Base-by-base conservation (phyloP, 2,888 invertebrate genomes). In the Tetanocera ferruginea region DNA sequence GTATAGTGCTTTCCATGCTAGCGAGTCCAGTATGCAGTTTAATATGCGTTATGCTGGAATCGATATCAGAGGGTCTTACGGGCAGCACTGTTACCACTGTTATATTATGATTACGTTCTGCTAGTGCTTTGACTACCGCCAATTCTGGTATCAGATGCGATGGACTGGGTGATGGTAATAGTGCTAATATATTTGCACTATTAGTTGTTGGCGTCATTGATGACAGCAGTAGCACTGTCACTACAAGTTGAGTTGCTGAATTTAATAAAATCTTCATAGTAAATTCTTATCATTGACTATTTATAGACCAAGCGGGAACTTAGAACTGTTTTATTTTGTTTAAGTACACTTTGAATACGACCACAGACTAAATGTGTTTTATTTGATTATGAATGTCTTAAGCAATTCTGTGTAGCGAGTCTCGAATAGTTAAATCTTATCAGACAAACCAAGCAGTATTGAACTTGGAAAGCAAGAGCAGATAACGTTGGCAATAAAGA, bases 51-150 rank as follows among this genome's bases (percentile, higher is more conserved):
- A 80, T 80, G 5, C 43, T 52, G 1, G 75, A 37, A 71, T 81
- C 57, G 4, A 76, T 19, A 28, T 62, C 78, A 19, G 77, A 77
- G 5, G 67, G 19, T 55, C 79, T 78, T 31, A 83, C 19, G 3
- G 81, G 76, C 4, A 82, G 67, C 5, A 78, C 80, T 3, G 85
- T 83, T 0, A 85, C 77, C 1, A 85, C 76, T 0, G 85, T 86
- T 8, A 86, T 81, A 81, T 86, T 82, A 75, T 86, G 86, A 2
- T 83, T 82, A 8, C 82, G 78, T 57, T 83, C 84, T 6, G 83
- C 81, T 49, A 86, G 80, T 0, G 82, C 81, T 14, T 81, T 82
- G 5, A 83, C 81, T 4, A 83, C 81, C 4, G 84, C 81, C 81
- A 83, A 82, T 66, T 83, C 82, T 0, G 83, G 80, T 17, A 83